Percentiles rank a stretch among this genome's conserved stretches.
Conservation (phyloP, 2,888 invertebrate genomes). For the Mesorhabditis sp. region DNA sequence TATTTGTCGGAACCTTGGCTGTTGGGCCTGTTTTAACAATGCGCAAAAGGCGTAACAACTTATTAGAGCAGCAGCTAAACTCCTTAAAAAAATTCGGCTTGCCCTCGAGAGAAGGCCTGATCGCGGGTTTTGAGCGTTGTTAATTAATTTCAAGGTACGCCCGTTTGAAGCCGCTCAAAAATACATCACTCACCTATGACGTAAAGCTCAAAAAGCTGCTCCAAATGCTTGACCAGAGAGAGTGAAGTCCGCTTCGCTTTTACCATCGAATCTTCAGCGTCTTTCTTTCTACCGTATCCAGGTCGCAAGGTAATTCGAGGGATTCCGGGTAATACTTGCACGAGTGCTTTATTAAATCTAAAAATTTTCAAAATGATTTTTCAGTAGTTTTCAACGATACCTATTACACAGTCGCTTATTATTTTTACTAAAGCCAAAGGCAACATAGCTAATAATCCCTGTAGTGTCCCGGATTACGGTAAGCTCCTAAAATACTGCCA, state of each 20-base stretch:
- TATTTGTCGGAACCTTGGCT: no score
- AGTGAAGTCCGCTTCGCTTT: constrained; percentile 23
- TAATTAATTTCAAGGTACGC: no score
- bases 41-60: no score
- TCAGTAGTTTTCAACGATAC: constrained; percentile 11
- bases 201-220: constrained; percentile 30
- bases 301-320: constrained; percentile 31
- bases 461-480: constrained; percentile 35
- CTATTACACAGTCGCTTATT: constrained; percentile 29
- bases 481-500: constrained; percentile 10
- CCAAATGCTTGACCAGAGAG: constrained; percentile 25
- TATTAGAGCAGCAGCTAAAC: no score
- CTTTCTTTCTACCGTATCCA: constrained; percentile 30
- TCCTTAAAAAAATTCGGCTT: no score
- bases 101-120: no score
- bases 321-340: constrained; percentile 36
- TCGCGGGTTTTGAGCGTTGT: no score
- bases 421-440: constrained; percentile 35
- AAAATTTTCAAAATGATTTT: not conserved
- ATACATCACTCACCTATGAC: not conserved
- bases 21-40: no score
- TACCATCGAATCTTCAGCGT: constrained; percentile 21
- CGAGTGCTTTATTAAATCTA: constrained; percentile 38
- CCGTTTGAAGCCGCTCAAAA: no score
- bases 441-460: constrained; percentile 34